A percentile compares a stretch with the other conserved stretches of the same genome.
Evolutionary conservation across 2,888 invertebrate species (phyloP).

Genomic region (Epistrophe grossulariae): DNA sequence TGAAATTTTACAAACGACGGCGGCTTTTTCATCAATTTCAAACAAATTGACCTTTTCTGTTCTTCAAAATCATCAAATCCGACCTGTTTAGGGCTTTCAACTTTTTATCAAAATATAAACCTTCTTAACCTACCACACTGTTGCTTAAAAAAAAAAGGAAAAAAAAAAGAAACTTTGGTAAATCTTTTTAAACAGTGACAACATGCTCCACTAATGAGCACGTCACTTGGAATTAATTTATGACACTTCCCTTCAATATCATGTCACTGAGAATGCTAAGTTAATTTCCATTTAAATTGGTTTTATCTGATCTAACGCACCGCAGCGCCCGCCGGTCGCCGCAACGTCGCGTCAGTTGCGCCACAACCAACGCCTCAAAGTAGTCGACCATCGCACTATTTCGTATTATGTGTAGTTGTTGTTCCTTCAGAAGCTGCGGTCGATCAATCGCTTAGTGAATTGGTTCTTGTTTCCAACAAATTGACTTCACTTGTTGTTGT

Average conservation of each 20-base stretch:
- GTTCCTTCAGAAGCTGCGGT: constrained; percentile 10
- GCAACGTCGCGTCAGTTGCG: neutral
- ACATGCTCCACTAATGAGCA: constrained; percentile 62
- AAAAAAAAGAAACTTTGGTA: too few relatives aligned
- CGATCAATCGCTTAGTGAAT: constrained; percentile 17
- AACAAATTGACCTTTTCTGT: neutral
- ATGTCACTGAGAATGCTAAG: constrained; percentile 56
- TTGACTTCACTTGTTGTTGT: constrained; percentile 54
- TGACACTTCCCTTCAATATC: constrained; percentile 63
- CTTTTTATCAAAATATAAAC: neutral
- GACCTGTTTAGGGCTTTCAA: neutral
- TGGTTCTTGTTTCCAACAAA: constrained; percentile 46
- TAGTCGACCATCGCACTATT: neutral
- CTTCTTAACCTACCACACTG: neutral
- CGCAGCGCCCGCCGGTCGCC: neutral
- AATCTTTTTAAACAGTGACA: constrained; percentile 38
- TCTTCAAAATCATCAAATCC: neutral
- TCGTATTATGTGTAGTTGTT: neutral
- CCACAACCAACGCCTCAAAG: neutral
- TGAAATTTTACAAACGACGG: neutral
- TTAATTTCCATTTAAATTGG: constrained; percentile 68
- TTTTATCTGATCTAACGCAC: constrained; percentile 67
- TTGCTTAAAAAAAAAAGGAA: neutral
- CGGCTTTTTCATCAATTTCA: neutral
- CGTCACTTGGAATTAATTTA: constrained; percentile 63